Evolutionary conservation across 2,888 invertebrate species (phyloP).

Genomic region (Atrina japonica): DNA sequence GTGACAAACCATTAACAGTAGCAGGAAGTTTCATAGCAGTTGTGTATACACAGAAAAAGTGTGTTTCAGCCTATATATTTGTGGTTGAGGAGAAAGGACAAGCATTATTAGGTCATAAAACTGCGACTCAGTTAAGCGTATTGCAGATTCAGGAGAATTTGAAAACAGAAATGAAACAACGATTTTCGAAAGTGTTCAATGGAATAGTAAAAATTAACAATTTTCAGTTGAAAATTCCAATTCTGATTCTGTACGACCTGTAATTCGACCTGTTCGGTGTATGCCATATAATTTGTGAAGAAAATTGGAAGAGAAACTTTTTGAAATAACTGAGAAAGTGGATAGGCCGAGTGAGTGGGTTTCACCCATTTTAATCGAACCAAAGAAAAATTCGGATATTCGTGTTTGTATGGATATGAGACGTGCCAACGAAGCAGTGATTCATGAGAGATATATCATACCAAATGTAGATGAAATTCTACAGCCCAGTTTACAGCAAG

Average conservation of each 20-base stretch:
- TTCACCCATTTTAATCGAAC: conserved; percentile 43
- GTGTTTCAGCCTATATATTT: background rate
- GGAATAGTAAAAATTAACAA: conserved; percentile 6
- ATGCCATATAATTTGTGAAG: background rate
- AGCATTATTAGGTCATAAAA: conserved; percentile 2
- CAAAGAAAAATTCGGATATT: conserved; percentile 42
- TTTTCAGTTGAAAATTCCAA: background rate
- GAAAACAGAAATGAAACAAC: background rate
- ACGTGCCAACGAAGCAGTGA: conserved; percentile 43
- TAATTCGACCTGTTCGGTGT: background rate
- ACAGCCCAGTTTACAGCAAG: conserved; percentile 3
- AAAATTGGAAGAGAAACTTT: background rate
- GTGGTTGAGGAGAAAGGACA: background rate
- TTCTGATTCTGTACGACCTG: background rate
- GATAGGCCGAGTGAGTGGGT: conserved; percentile 40
- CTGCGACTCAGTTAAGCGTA: conserved; percentile 4
- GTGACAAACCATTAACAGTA: conserved; percentile 5
- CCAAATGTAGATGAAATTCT: conserved; percentile 42
- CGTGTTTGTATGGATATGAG: conserved; percentile 52
- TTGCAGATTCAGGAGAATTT: conserved; percentile 12
- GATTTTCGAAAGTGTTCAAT: conserved; percentile 5
- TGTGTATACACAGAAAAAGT: background rate
- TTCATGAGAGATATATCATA: conserved; percentile 41
- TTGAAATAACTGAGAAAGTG: conserved; percentile 46
- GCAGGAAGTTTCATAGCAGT: conserved; percentile 7